phyloP scores from a whole-genome alignment of 2,888 invertebrate genomes.

The Drosophila merina region DNA sequence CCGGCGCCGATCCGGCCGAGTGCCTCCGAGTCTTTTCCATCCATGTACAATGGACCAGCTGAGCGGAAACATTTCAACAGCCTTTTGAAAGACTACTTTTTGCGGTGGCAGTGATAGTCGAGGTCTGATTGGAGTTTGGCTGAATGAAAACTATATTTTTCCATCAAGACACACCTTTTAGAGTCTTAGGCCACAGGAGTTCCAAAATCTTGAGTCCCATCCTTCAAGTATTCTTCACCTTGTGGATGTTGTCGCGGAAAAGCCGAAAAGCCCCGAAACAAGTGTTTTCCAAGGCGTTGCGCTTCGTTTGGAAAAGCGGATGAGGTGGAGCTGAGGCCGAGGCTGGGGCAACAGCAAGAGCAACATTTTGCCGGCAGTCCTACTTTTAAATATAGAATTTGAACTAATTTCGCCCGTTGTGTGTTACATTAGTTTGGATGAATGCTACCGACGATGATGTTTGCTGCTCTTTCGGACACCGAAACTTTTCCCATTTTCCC shows the following conservation, averaged over 20 bases:
- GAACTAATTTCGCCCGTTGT: constrained; percentile 78
- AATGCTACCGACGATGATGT: constrained; percentile 42
- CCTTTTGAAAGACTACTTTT: constrained; percentile 24
- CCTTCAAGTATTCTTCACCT: constrained; percentile 14
- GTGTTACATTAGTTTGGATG: constrained; percentile 60
- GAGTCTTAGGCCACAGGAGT: too few species aligned
- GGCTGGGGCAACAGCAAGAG: constrained; percentile 18
- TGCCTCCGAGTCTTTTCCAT: constrained; percentile 54
- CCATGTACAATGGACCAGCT: constrained; percentile 66
- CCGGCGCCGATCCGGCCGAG: constrained; percentile 64
- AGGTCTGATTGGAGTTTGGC: constrained; percentile 24
- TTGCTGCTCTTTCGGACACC: constrained; percentile 43
- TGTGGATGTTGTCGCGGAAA: constrained; percentile 42
- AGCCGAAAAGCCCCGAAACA: constrained; percentile 54
- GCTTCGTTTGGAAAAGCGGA: constrained; percentile 60
- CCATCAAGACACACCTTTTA: too few species aligned
- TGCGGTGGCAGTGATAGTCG: constrained; percentile 31
- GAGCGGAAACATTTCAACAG: constrained; percentile 74
- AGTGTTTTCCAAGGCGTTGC: constrained; percentile 73
- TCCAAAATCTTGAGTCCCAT: background rate
- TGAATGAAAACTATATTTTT: too few species aligned
- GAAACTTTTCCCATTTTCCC: constrained; percentile 39
- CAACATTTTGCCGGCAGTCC: constrained; percentile 71
- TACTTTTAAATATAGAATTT: constrained; percentile 81
- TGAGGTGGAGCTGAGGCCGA: constrained; percentile 37